These are phyloP conservation scores for Callospermophilus lateralis DNA, from an alignment of 2,113 vertebrate genomes.

Conservation along the genomic window DNA sequence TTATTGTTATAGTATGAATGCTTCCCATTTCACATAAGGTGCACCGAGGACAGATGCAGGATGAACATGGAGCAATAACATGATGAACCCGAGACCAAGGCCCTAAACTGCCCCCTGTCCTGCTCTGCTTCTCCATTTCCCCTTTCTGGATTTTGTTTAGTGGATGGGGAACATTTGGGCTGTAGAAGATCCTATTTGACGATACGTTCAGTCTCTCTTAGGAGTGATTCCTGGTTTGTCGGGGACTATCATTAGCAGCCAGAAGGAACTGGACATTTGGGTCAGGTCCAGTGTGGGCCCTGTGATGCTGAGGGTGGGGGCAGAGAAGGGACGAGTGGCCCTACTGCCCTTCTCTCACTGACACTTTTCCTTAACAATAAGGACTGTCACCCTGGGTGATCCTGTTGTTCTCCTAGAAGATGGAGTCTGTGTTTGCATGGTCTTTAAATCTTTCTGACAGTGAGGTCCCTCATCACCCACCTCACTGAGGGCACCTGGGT, in stretches of 20 bases:
- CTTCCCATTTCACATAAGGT: background rate
- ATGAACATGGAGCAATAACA: fast-evolving
- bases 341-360: background rate
- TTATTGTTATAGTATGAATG: background rate
- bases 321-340: background rate
- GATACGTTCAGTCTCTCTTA: background rate
- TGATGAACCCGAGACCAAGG: fast-evolving
- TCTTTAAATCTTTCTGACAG: background rate
- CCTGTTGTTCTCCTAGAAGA: background rate
- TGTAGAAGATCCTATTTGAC: background rate
- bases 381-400: too few relatives aligned
- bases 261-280: background rate
- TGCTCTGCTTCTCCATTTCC: background rate
- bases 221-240: background rate
- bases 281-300: background rate
- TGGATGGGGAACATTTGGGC: background rate
- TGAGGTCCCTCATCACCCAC: background rate
- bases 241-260: background rate
- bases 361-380: background rate
- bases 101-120: background rate
- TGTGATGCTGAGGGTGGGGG: background rate
- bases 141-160: background rate
- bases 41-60: background rate
- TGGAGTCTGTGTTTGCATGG: fast-evolving
- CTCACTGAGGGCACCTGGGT: background rate